Evolutionary conservation across 2,888 invertebrate genomes (phyloP).

Genomic region (Troilus luridus): DNA sequence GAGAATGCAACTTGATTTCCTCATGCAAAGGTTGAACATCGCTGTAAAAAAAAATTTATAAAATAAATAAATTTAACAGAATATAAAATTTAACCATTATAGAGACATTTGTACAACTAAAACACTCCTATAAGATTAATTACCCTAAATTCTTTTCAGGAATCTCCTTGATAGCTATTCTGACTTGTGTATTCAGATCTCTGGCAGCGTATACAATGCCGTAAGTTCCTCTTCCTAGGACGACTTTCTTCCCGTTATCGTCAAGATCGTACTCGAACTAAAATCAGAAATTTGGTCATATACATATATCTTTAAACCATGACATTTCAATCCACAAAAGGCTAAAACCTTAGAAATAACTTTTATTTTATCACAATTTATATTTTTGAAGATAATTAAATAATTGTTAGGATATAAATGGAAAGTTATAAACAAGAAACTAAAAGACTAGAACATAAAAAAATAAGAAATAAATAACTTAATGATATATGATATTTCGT

Average conservation of each 20-base stretch:
- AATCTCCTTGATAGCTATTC: slow-evolving; percentile 98
- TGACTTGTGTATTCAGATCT: slow-evolving; percentile 91
- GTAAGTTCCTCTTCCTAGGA: slow-evolving; percentile 96
- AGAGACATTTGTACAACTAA: background rate
- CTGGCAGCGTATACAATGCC: slow-evolving; percentile 95
- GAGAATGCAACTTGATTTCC: slow-evolving; percentile 97
- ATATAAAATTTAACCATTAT: slow-evolving; percentile 9
- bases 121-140: background rate
- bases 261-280: slow-evolving; percentile 90
- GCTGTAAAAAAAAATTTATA: slow-evolving; percentile 67
- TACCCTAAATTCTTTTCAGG: slow-evolving; percentile 85
- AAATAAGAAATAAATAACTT: no score
- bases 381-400: no score
- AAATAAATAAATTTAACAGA: background rate
- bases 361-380: no score
- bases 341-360: no score
- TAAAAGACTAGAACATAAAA: no score
- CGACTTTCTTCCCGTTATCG: slow-evolving; percentile 86
- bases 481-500: no score
- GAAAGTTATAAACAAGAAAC: no score
- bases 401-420: no score
- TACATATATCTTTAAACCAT: no score
- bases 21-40: slow-evolving; percentile 98
- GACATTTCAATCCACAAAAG: no score
- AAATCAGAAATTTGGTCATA: background rate